Conservation (phyloP, 2,113 vertebrate species). For the Siphamia tubifer region DNA sequence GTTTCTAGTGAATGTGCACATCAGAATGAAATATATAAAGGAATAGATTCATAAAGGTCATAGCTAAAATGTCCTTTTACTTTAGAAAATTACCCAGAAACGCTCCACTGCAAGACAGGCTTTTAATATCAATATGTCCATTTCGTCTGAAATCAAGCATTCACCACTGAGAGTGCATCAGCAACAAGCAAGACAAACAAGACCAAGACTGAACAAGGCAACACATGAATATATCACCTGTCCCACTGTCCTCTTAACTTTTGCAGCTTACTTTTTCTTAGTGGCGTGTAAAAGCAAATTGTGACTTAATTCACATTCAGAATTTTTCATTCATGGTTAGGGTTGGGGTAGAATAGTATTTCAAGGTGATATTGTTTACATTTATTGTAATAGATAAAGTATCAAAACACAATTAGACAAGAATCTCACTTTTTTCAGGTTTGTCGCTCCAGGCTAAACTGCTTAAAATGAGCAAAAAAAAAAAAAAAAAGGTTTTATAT, state of each 20-base stretch:
- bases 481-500: too few relatives aligned
- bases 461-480: too few relatives aligned
- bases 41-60: constrained; percentile 62
- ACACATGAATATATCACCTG: neutral
- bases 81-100: constrained; percentile 42
- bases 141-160: constrained; percentile 38
- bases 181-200: neutral
- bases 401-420: too few relatives aligned
- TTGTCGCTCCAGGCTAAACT: too few relatives aligned
- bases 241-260: neutral
- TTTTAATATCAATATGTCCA: constrained; percentile 43
- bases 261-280: neutral
- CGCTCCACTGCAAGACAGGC: constrained; percentile 15
- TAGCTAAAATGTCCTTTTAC: constrained; percentile 55
- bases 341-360: too few relatives aligned
- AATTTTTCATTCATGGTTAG: too few relatives aligned
- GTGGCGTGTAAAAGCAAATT: too few relatives aligned
- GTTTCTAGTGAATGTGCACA: neutral
- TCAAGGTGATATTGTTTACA: too few relatives aligned
- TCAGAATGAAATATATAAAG: constrained; percentile 30
- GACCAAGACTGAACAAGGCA: neutral
- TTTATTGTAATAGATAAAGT: too few relatives aligned
- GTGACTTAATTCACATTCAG: too few relatives aligned
- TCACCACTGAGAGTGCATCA: neutral
- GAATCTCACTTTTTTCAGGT: too few relatives aligned